Evolutionary conservation across 2,888 invertebrate genomes (phyloP).

Genomic region (Megaustenia siamemsis): DNA sequence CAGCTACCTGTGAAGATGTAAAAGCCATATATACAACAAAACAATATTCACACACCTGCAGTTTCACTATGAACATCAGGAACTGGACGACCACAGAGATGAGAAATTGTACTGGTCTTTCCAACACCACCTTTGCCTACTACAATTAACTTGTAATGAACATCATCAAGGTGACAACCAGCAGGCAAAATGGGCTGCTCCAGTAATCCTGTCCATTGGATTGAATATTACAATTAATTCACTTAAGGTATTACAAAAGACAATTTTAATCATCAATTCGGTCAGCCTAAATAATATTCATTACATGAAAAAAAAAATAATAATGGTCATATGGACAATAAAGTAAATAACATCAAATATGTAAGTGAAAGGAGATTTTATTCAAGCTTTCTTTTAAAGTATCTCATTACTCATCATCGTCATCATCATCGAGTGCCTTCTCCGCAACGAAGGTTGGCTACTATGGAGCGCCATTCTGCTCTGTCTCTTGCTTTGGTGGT

Average conservation of each 20-base stretch:
- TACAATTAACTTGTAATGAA: slow-evolving; percentile 83
- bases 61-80: slow-evolving; percentile 79
- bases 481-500: too few relatives aligned
- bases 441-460: too few relatives aligned
- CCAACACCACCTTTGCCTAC: slow-evolving; percentile 83
- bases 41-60: slow-evolving; percentile 73
- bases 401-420: too few relatives aligned
- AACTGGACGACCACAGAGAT: slow-evolving; percentile 81
- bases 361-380: too few relatives aligned
- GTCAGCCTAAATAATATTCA: not conserved
- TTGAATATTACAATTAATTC: not conserved
- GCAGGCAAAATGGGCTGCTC: slow-evolving; percentile 82
- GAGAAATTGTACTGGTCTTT: slow-evolving; percentile 82
- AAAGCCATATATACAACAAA: too few relatives aligned
- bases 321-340: too few relatives aligned
- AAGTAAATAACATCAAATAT: too few relatives aligned
- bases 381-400: too few relatives aligned
- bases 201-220: slow-evolving; percentile 79
- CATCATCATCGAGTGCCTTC: too few relatives aligned
- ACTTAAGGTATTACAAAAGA: not conserved
- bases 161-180: slow-evolving; percentile 81
- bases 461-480: too few relatives aligned
- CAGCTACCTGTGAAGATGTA: too few relatives aligned
- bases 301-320: too few relatives aligned
- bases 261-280: not conserved